Conservation (phyloP, 2,113 vertebrate species). For the Calonectris borealis region DNA sequence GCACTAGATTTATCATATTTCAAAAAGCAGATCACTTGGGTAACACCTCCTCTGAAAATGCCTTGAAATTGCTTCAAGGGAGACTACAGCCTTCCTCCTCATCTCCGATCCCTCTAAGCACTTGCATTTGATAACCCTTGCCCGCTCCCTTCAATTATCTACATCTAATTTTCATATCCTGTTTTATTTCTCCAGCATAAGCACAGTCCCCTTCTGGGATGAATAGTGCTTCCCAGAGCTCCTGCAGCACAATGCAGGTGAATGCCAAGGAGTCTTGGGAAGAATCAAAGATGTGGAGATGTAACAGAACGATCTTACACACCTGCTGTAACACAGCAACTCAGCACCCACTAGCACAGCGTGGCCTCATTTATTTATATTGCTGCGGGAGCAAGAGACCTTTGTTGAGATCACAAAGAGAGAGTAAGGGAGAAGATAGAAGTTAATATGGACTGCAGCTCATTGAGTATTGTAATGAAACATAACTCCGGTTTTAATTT, state of each 20-base stretch:
- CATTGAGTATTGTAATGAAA: not conserved
- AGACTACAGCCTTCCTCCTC: not conserved
- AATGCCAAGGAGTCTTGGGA: not conserved
- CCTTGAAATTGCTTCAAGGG: not conserved
- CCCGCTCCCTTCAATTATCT: not conserved
- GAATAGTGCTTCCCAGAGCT: not conserved
- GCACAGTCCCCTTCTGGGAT: not conserved
- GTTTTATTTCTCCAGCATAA: not conserved
- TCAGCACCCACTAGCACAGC: not conserved
- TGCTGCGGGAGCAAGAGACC: not conserved
- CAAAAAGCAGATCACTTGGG: not conserved
- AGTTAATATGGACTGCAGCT: not conserved
- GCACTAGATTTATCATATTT: not conserved
- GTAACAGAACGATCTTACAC: accelerated
- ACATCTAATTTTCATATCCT: not conserved
- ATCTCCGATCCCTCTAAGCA: not conserved
- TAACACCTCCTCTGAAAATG: not conserved
- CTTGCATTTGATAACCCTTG: not conserved
- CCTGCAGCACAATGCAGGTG: not conserved
- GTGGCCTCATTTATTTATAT: not conserved
- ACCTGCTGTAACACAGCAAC: not conserved
- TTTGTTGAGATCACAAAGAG: not conserved
- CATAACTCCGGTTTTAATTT: not conserved
- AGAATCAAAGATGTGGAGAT: not conserved
- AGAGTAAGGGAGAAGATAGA: not conserved